Evolutionary conservation across 2,888 invertebrate genomes (phyloP), one percentile per base, ranked within the genome.

Genomic region (Danaus chrysippus): DNA sequence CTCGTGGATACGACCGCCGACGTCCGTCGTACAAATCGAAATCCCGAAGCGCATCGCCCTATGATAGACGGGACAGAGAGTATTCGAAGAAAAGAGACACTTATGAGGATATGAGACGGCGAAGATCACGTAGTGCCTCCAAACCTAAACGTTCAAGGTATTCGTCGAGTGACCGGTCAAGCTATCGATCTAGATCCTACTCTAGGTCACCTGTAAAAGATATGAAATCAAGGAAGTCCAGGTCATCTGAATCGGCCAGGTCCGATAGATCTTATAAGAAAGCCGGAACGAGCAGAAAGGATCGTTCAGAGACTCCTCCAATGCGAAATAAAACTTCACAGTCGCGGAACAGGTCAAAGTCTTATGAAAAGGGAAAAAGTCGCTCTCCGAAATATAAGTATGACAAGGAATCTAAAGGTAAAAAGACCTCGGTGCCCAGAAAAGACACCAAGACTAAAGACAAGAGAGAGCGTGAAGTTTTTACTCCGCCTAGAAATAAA

Each of bases 121-220:
- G 76, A 54, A 76, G 82, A 55, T 83, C 87, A 13, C 76, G 79
- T 62, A 86, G 84, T 67, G 75, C 73, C 41, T 73, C 78, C 1
- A 83, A 79, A 65, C 70, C 75, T 1, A 85, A 80, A 64, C 76
- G 75, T 42, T 75, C 74, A 23, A 84, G 82, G 61, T 88, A 88
- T 73, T 83, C 84, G 34, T 86, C 87, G 8, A 87, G 89, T 74
- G 86, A 82, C 49, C 74, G 78, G 23, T 84, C 86, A 0, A 83
- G 81, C 57, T 84, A 83, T 17, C 75, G 83, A 23, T 86, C 86
- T 17, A 76, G 76, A 54, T 86, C 86, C 19, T 83, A 81, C 70
- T 80, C 84, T 13, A 75, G 75, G 54, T 76, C 81, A 41, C 70
- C 80, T 9, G 80, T 76, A 57, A 78, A 74, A 69, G 73, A 17